Evolutionary conservation across 64 coral and sea anemone genomes (phyloP).

Genomic region (Montipora sp.): DNA sequence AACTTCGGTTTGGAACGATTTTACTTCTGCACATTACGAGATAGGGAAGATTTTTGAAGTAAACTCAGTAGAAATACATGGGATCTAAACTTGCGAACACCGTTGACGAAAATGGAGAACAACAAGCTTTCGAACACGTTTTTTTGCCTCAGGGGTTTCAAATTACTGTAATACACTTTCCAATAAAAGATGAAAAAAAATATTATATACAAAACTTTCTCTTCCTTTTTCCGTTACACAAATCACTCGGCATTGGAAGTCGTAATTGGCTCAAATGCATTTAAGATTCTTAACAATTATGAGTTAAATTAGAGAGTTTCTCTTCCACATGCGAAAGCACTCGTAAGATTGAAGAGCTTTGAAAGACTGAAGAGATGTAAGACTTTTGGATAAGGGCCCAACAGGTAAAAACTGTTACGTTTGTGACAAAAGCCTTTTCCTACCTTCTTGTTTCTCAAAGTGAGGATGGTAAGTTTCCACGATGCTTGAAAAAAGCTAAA

Average conservation of each 20-base stretch:
- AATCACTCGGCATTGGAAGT: background rate
- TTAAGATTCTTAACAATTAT: background rate
- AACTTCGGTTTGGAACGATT: background rate
- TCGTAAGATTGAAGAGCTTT: constrained; percentile 17
- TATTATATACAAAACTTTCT: background rate
- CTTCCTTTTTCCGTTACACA: background rate
- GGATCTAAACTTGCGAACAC: background rate
- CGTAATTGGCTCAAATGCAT: constrained; percentile 14
- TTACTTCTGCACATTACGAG: background rate
- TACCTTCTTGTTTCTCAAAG: constrained; percentile 9
- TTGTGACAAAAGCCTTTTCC: background rate
- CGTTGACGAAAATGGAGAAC: background rate
- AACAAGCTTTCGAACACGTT: background rate
- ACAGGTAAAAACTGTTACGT: background rate
- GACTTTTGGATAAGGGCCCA: constrained; percentile 8
- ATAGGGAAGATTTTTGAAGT: background rate
- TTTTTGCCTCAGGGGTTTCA: constrained; percentile 23
- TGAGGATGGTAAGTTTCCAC: background rate
- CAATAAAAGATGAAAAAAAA: background rate
- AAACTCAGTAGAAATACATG: background rate
- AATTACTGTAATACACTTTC: background rate
- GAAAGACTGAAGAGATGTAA: background rate
- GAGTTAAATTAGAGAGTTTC: background rate
- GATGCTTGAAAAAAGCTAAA: background rate
- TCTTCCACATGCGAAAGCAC: constrained; percentile 20